Conservation (phyloP, 2,113 vertebrate genomes). For the Eudorcas thomsonii region DNA sequence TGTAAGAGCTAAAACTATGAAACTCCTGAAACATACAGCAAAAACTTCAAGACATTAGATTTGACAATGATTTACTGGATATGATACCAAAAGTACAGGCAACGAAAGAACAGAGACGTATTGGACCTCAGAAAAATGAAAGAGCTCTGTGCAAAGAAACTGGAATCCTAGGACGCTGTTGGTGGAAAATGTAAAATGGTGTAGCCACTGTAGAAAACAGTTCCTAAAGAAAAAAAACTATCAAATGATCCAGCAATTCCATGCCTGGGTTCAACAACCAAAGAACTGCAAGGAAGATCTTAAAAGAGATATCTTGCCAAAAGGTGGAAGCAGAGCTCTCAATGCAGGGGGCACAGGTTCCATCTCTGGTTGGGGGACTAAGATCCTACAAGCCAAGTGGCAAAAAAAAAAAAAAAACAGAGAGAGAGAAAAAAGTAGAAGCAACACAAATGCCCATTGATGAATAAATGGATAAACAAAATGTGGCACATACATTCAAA, state of each 20-base stretch:
- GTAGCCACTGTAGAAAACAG: not conserved
- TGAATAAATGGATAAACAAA: not conserved
- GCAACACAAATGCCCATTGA: not conserved
- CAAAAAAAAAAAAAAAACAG: not conserved
- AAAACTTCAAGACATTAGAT: not conserved
- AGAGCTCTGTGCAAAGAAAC: not conserved
- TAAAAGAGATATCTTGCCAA: not conserved
- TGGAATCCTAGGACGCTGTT: not conserved
- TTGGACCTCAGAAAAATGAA: not conserved
- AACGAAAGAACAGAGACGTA: not conserved
- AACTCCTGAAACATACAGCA: not conserved
- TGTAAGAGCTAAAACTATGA: not conserved
- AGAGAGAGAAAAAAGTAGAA: not conserved
- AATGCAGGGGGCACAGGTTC: not conserved
- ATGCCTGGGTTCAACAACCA: not conserved
- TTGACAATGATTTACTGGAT: not conserved
- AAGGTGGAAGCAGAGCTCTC: not conserved
- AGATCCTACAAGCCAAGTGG: not conserved
- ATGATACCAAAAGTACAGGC: not conserved
- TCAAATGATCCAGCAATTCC: not conserved
- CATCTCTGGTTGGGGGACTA: not conserved
- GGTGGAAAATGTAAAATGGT: not conserved
- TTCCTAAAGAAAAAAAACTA: conserved; percentile 10
- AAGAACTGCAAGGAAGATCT: not conserved
- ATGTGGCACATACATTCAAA: not conserved